Evolutionary conservation across 2,888 invertebrate species (phyloP).

Genomic region (Eulithis testata): DNA sequence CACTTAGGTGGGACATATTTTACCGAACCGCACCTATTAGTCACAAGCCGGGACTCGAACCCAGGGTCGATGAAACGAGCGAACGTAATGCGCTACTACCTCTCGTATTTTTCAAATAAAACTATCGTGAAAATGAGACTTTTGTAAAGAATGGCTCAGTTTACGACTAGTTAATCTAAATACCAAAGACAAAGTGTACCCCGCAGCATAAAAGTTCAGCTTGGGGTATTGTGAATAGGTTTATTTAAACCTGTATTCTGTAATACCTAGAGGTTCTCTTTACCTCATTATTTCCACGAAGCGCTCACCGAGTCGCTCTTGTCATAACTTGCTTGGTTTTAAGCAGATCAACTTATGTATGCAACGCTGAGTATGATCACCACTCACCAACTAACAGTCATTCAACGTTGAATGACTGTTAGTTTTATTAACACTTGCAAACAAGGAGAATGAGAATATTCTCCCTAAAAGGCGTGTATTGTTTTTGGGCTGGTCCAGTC

Average conservation of each 20-base stretch:
- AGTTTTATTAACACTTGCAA: no score
- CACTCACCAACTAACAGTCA: no score
- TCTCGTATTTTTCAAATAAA: conserved; percentile 68
- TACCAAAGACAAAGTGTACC: conserved; percentile 8
- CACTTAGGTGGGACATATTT: conserved; percentile 62
- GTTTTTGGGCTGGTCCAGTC: no score
- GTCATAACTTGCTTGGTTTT: neutral
- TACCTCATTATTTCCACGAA: conserved; percentile 1
- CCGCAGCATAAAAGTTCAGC: conserved; percentile 7
- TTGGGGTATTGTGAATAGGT: conserved; percentile 3
- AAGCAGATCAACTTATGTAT: no score
- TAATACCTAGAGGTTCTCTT: neutral
- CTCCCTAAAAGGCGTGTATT: no score
- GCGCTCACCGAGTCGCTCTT: neutral
- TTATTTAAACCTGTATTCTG: neutral
- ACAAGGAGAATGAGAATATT: no score
- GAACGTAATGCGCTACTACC: conserved; percentile 67
- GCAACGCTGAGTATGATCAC: neutral
- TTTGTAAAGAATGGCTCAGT: conserved; percentile 17
- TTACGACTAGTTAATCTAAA: conserved; percentile 19
- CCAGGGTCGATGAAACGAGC: conserved; percentile 64
- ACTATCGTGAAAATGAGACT: conserved; percentile 61
- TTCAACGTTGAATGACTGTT: no score
- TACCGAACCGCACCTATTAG: conserved; percentile 63
- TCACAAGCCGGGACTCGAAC: conserved; percentile 61